These are phyloP conservation scores for Erythrocercus mccallii DNA, from an alignment of 2,113 vertebrate species.

Conservation along the genomic window DNA sequence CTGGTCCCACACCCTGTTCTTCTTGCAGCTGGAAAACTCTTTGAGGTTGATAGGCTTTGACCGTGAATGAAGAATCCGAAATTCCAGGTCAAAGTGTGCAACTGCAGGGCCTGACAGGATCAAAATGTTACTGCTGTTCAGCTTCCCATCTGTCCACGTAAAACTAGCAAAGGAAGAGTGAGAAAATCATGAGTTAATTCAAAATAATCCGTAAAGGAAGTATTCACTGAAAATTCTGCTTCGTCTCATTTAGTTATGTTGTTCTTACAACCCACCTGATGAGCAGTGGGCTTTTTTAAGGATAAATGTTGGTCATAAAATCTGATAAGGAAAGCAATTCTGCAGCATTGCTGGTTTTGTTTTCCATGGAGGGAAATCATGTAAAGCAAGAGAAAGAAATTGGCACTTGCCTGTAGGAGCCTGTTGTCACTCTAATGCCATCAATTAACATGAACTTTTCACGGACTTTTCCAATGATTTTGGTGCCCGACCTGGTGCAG, in stretches of 20 bases:
- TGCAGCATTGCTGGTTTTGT: not conserved
- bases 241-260: not conserved
- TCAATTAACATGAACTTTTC: conserved; percentile 95
- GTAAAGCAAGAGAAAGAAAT: not conserved
- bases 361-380: not conserved
- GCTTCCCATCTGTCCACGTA: conserved; percentile 92
- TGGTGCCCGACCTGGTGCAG: conserved; percentile 87
- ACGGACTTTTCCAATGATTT: conserved; percentile 87
- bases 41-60: conserved; percentile 80
- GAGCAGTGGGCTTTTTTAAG: not conserved
- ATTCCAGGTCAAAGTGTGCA: conserved; percentile 91
- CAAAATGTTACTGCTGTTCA: conserved; percentile 93
- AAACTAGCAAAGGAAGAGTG: conserved; percentile 75
- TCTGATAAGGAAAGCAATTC: not conserved
- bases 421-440: conserved; percentile 89
- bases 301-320: not conserved
- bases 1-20: conserved; percentile 71
- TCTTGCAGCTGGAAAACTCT: conserved; percentile 60
- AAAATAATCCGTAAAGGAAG: not conserved
- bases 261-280: not conserved
- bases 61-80: conserved; percentile 89
- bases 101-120: conserved; percentile 90
- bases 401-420: conserved; percentile 88
- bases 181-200: not conserved
- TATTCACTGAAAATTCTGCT: not conserved